phyloP scores from a whole-genome alignment of 2,888 invertebrate genomes.

The Phyllotreta striolata region DNA sequence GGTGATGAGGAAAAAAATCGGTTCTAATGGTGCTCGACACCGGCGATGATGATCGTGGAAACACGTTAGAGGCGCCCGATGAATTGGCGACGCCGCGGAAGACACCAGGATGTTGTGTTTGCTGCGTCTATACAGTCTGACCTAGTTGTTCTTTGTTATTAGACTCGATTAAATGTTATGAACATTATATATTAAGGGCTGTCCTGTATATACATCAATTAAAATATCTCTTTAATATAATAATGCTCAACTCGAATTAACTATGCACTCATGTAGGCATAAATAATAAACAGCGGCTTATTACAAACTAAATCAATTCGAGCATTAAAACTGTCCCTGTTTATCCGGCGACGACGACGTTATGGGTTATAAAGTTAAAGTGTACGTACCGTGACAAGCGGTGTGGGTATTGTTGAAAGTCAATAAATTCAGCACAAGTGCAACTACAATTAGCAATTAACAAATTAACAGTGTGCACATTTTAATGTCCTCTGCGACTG shows the following conservation, averaged over 20 bases:
- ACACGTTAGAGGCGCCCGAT: conserved; percentile 41
- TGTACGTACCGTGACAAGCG: conserved; percentile 43
- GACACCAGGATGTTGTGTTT: conserved; percentile 27
- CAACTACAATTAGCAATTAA: conserved; percentile 56
- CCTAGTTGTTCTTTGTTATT: conserved; percentile 12
- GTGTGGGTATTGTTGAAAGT: conserved; percentile 41
- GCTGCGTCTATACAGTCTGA: background rate
- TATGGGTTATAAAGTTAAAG: conserved; percentile 37
- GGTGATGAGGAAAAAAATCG: conserved; percentile 10
- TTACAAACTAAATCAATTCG: conserved; percentile 20
- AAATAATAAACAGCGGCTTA: background rate
- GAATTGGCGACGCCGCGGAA: conserved; percentile 32
- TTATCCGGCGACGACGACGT: conserved; percentile 22
- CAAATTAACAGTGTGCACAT: conserved; percentile 50
- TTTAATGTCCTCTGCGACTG: conserved; percentile 30
- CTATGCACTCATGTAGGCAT: no score
- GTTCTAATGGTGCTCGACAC: conserved; percentile 6
- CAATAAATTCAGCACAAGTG: conserved; percentile 47
- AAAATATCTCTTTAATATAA: no score
- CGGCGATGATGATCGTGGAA: conserved; percentile 11
- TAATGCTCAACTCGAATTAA: no score
- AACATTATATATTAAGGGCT: no score
- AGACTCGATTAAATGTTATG: no score
- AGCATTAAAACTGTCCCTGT: conserved; percentile 17
- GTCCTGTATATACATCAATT: no score